Evolutionary conservation across 1,140 invertebrate genomes (phyloP), one percentile per base, ranked within the genome.

Genomic region (Dinoponera quadriceps): DNA sequence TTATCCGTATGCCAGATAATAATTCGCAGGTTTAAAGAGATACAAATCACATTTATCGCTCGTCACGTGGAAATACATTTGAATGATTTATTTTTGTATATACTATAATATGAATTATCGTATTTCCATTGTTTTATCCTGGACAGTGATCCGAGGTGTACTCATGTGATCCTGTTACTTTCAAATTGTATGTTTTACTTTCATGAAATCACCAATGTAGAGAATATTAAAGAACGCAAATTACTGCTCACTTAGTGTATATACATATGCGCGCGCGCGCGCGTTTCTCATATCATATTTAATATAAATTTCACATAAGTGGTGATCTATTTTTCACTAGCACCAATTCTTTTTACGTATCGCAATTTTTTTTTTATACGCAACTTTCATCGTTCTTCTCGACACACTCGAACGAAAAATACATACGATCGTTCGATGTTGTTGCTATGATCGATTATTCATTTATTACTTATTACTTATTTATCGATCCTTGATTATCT

Each of bases 221-320:
- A 63, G 33, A 66, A 72, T 84, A 62, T 83, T 68, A 73, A 81
- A 87, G 77, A 86, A 69, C 25, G 22, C 29, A 59, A 75, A 71
- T 54, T 13, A 69, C 66, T 38, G 62, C 59, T 48, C 78, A 85
- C 44, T 77, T 48, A n/a, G 22, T 55, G 18, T 55, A 75, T 82
- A 78, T 59, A 55, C 84, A 69, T 55, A 74, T 82, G 72, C 55
- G 48, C 86, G 62, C 55, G 48, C 86, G 62, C 73, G 54, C 51
- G 60, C 1, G 3, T 75, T 63, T 38, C 18, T 5, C 63, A 44
- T 27, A 59, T 48, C 73, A 38, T 83, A 74, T 85, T 54, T 51
- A 16, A 77, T 84, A 84, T 63, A 62, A 86, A 89, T 89, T 55
- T 77, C 48, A 68, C 85, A 87, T 48, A 77, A 87, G 51, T 88